A percentile compares a stretch with the other conserved stretches of the same genome.
phyloP scores from a whole-genome alignment of 2,888 invertebrate genomes.

The Pseudanteris insignis region DNA sequence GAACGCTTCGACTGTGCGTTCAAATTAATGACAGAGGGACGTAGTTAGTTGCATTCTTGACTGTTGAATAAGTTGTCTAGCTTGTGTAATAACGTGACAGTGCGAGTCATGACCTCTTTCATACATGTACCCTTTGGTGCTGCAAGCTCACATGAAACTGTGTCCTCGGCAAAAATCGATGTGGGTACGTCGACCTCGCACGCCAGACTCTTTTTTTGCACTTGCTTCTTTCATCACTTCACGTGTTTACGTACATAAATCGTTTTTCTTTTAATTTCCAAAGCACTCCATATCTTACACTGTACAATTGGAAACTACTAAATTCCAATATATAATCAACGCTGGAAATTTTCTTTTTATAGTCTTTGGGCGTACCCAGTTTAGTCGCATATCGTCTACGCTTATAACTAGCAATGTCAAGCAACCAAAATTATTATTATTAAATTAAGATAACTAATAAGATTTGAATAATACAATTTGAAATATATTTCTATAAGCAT shows the following conservation, averaged over 20 bases:
- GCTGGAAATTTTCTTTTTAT: no score
- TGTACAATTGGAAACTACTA: constrained; percentile 12
- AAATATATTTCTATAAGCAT: no score
- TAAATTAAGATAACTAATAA: no score
- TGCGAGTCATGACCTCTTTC: constrained; percentile 34
- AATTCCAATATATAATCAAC: no score
- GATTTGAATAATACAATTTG: no score
- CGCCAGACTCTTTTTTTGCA: constrained; percentile 49
- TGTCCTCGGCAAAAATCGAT: constrained; percentile 55
- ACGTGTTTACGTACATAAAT: constrained; percentile 37
- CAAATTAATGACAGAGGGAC: no score
- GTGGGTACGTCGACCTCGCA: constrained; percentile 57
- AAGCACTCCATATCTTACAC: constrained; percentile 23
- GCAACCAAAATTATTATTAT: no score
- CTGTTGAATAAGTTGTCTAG: constrained; percentile 34
- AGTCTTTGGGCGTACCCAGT: no score
- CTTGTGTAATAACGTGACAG: constrained; percentile 30
- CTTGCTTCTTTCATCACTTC: constrained; percentile 36
- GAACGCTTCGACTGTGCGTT: no score
- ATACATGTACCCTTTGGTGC: constrained; percentile 31
- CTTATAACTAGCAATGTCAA: no score
- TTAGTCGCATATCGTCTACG: no score
- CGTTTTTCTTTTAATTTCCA: constrained; percentile 36
- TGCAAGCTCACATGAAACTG: constrained; percentile 42
- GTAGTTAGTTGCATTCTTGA: no score